A percentile compares a stretch with the other conserved stretches of the same genome.
phyloP scores from a whole-genome alignment of 2,888 invertebrate genomes.

The Hirudinaria manillensis region DNA sequence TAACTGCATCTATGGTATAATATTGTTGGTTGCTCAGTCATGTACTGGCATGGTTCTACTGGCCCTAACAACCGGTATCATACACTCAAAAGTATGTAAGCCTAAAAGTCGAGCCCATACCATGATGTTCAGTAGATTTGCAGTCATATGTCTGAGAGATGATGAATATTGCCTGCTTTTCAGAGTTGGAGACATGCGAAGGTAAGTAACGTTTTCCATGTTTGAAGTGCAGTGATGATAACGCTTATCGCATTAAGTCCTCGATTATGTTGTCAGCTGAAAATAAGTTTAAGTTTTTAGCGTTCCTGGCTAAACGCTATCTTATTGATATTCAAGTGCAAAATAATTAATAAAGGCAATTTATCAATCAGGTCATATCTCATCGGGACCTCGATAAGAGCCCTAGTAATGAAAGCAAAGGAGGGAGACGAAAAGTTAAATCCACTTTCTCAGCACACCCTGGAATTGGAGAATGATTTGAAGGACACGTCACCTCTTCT shows the following conservation, averaged over 20 bases:
- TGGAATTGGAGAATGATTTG: slow-evolving; percentile 31
- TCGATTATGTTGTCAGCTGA: too few species aligned
- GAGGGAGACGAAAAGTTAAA: slow-evolving; percentile 83
- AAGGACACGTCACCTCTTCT: slow-evolving; percentile 89
- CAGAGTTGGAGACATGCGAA: slow-evolving; percentile 54
- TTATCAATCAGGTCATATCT: slow-evolving; percentile 31
- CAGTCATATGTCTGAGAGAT: slow-evolving; percentile 68
- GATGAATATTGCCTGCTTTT: slow-evolving; percentile 52
- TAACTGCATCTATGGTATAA: slow-evolving; percentile 82
- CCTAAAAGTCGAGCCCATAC: slow-evolving; percentile 85
- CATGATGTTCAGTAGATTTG: slow-evolving; percentile 80
- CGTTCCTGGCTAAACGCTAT: too few species aligned
- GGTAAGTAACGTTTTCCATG: slow-evolving; percentile 9
- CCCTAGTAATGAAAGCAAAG: slow-evolving; percentile 32
- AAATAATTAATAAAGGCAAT: too few species aligned
- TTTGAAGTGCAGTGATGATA: not conserved
- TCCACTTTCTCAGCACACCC: slow-evolving; percentile 78
- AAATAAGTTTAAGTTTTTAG: too few species aligned
- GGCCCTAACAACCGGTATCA: slow-evolving; percentile 68
- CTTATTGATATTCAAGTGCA: too few species aligned
- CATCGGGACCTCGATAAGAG: slow-evolving; percentile 35
- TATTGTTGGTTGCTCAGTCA: slow-evolving; percentile 81
- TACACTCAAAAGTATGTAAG: slow-evolving; percentile 77
- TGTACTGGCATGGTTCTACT: slow-evolving; percentile 74
- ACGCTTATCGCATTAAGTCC: too few species aligned